Base-by-base conservation (phyloP, 2,113 vertebrate species). In the Dicrurus megarhynchus region DNA sequence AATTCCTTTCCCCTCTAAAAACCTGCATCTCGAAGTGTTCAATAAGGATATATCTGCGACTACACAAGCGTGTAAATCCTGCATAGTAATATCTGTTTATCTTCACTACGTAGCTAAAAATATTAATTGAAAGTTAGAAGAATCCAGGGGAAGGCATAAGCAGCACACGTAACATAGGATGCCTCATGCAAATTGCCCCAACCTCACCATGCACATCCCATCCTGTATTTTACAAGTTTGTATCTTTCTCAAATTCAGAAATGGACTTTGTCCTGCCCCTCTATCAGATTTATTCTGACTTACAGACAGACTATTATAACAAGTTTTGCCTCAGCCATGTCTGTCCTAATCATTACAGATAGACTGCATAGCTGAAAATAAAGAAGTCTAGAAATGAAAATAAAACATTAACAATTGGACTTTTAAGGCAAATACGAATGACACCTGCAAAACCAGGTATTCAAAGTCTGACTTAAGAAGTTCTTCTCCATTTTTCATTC, bases 341-440 rank as follows among this genome's bases (percentile, higher is more conserved):
- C 39, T 73, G 32, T 33, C n/a, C 71, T 52, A 22, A 79, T 46
- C 35, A 19, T 6, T 13, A 84, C 53, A 69, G 0, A 2, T 0
- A 69, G 22, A 15, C 26, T 21, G 33, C 16, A 14, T 7, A 65
- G 23, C 24, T 88, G 42, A 94, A 83, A 77, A 76, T 27, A 84
- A 70, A 77, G 19, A 7, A 70, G 7, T 21, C 16, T 78, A 20
- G 10, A 52, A 27, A 35, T 55, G 21, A 47, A 83, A 83, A 65
- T 9, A 44, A 67, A 78, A 35, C 46, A 49, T 46, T 59, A 78
- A 64, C 53, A 71, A 35, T 0, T 50, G n/a, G 65, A 35, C 23
- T 82, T 84, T 17, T 46, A 69, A 85, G 49, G 14, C 14, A 84
- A 84, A 84, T 16, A 68, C 1, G 11, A 90, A 68, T 42, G n/a